Conservation (phyloP, 2,113 vertebrate species). For the Crotalus helleri region DNA sequence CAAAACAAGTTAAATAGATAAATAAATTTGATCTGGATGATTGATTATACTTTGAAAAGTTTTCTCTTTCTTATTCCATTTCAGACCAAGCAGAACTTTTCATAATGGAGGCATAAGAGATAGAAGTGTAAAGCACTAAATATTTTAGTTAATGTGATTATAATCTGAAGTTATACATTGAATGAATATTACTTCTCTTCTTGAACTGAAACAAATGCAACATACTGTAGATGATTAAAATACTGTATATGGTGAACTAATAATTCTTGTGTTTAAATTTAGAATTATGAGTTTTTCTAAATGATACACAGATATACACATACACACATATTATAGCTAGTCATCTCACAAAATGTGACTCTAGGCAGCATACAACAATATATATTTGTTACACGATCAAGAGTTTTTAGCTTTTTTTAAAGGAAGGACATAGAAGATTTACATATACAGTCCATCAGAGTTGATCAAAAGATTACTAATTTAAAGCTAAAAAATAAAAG, state of each 20-base stretch:
- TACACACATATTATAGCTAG: too few species aligned
- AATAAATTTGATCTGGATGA: not conserved
- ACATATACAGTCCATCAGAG: not conserved
- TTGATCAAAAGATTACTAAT: not conserved
- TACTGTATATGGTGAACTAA: not conserved
- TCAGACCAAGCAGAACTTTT: not conserved
- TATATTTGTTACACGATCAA: not conserved
- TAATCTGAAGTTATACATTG: not conserved
- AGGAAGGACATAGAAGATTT: not conserved
- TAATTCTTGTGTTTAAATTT: slow-evolving; percentile 1
- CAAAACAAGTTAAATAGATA: too few species aligned
- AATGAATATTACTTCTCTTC: slow-evolving; percentile 21
- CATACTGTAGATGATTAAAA: not conserved
- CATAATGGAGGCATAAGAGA: not conserved
- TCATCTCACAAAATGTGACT: too few species aligned
- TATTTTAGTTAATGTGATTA: not conserved
- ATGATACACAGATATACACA: too few species aligned
- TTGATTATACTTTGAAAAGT: not conserved
- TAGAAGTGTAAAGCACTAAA: not conserved
- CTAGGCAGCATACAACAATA: too few species aligned
- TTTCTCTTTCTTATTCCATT: slow-evolving; percentile 7
- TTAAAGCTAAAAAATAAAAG: not conserved
- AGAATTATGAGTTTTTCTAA: slow-evolving; percentile 13
- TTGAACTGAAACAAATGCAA: slow-evolving; percentile 14
- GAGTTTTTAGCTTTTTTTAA: not conserved